Conservation (phyloP, 2,888 invertebrate genomes). For the Eilema griseolum region DNA sequence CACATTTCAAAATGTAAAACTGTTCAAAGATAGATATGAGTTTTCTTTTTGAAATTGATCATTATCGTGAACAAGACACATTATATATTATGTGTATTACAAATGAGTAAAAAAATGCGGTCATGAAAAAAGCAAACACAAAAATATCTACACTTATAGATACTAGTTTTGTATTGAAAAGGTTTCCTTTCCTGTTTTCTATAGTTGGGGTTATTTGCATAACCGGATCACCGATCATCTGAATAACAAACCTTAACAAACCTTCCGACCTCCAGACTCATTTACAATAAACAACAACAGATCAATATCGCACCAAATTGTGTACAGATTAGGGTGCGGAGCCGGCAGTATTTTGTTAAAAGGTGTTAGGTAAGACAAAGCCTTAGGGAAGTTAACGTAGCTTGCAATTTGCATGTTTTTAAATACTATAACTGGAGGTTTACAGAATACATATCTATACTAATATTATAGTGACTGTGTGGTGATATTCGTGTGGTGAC, state of each 20-base stretch:
- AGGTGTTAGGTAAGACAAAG: neutral
- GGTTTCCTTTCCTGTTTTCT: neutral
- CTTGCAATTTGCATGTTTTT: no score
- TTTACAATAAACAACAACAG: slow-evolving; percentile 15
- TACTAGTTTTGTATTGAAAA: neutral
- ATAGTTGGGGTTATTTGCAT: neutral
- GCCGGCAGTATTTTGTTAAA: neutral
- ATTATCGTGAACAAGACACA: neutral
- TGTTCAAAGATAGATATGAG: neutral
- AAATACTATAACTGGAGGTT: no score
- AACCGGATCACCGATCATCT: neutral
- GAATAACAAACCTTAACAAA: neutral
- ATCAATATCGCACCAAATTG: neutral
- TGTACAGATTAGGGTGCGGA: neutral
- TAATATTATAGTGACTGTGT: no score
- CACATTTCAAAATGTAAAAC: neutral
- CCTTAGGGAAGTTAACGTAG: no score
- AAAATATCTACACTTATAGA: neutral
- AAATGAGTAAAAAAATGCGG: no score
- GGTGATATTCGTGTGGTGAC: no score
- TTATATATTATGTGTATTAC: no score
- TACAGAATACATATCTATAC: no score
- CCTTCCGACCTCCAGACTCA: neutral
- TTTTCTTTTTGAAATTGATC: neutral
- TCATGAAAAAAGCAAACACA: neutral